Evolutionary conservation across 2,888 invertebrate species (phyloP), one percentile per base, ranked within the genome.

Genomic region (Drosophila limbata): DNA sequence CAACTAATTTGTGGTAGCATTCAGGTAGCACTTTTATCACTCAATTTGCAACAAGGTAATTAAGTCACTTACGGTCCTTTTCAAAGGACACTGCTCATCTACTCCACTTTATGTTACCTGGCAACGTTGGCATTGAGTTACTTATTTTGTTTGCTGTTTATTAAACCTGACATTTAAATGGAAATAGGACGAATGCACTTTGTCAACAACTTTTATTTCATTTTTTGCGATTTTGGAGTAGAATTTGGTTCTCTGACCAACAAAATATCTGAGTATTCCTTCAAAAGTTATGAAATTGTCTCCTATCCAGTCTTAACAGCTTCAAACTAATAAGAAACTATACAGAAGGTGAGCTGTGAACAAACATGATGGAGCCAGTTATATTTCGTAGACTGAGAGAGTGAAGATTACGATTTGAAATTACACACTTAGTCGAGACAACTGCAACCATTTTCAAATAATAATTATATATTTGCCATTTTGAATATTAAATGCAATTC

Each of bases 81-180:
- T 52, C 4, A n/a, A 10, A 15, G 11, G 2, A 11, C 6, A 39
- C 39, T n/a, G 31, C 15, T 5, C 11, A 9, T 31, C 17, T 15
- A 9, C 17, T 10, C 5, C 17, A 15, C 31, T 21, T 11, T 33
- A 13, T n/a, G 10, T 37, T 33, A 15, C 55, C 45, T 51, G 31
- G 33, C 39, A 69, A 40, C 44, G 11, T 13, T 50, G 37, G 37
- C 28, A 57, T 39, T 53, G 10, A 42, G 45, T 50, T 45, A 15
- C 13, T 47, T 48, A 45, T 50, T 61, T 51, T 10, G 44, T 28
- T 50, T 47, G 21, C 40, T 69, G 55, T 52, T 75, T 37, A 82
- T 83, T 73, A 55, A 66, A 42, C 66, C 53, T 44, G 65, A 73
- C 83, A 70, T 70, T 62, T 72, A 69, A 82, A 85, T 78, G 78